Percentiles rank a stretch among this genome's conserved stretches.
Conservation (phyloP, 1,140 invertebrate species). For the Pseudobourletiella spinata region DNA sequence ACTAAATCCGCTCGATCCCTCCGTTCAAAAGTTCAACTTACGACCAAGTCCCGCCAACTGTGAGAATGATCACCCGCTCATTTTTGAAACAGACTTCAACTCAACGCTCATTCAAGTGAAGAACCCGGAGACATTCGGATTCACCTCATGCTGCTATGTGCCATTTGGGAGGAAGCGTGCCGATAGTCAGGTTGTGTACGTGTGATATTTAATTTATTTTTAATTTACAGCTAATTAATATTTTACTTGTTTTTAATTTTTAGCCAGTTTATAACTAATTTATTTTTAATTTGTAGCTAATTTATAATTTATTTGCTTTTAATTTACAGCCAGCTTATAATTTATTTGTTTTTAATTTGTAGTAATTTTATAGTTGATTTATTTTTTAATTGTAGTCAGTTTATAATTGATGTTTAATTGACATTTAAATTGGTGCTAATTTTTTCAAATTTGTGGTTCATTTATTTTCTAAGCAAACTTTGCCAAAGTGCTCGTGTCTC, state of each 20-base stretch:
- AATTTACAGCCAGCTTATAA: no score
- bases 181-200: background rate
- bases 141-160: background rate
- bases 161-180: background rate
- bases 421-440: no score
- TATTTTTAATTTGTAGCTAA: background rate
- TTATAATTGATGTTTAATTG: no score
- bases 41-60: conserved; percentile 2
- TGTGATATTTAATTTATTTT: background rate
- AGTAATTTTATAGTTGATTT: no score
- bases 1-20: background rate
- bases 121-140: background rate
- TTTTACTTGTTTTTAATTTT: background rate
- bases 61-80: conserved; percentile 1
- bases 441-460: no score
- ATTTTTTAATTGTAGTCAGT: no score
- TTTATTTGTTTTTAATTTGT: no score
- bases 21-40: background rate
- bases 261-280: background rate
- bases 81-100: conserved; percentile 13
- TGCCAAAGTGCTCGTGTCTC: no score
- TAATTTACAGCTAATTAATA: background rate
- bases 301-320: no score
- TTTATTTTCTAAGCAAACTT: no score
- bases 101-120: conserved; percentile 3